Evolutionary conservation across 1,140 invertebrate genomes (phyloP), one percentile per base, ranked within the genome.

Genomic region (Penaeus chinensis): DNA sequence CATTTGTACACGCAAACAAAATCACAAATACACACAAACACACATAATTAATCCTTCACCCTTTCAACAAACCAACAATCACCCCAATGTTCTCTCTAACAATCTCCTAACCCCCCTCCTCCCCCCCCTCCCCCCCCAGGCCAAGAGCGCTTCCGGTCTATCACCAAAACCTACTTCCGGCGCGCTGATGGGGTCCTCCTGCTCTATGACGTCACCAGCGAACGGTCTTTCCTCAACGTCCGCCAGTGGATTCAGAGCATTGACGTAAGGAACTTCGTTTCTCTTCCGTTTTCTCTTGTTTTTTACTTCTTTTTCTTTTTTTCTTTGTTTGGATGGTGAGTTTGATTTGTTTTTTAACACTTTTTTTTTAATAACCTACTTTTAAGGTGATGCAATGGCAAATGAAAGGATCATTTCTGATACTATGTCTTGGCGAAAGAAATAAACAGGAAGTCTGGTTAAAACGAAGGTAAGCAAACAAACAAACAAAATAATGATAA

Each of bases 161-260:
- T 95, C 65, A 95, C 95, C 2, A 95, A 95, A 90, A 94, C 95
- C 82, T 95, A 95, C 91, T 95, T 95, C 91, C 92, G 95, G 10
- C 93, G 95, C 91, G 94, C 95, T 18, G 95, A 95, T 91, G 95
- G 95, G 27, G 94, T 96, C 2, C 92, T 96, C 84, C 90, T 95
- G 13, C 92, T 95, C 91, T 96, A 95, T 91, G 95, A 95, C 91
- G 93, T 95, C 20, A 95, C 94, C n/a, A 94, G 93, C 66, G 94
- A 95, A 90, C 91, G 92, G 71, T 94, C 94, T 10, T 95, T 94
- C 91, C 91, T 94, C 18, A 95, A 94, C 91, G 93, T 95, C 54
- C 92, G 95, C 19, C 93, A 95, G 83, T 95, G 95, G 95, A 93
- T 95, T 90, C 92, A 92, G 84, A 93, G 93, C 90, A 93, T 95